Evolutionary conservation across 2,113 vertebrate species (phyloP).

Genomic region (Electrona antarctica): DNA sequence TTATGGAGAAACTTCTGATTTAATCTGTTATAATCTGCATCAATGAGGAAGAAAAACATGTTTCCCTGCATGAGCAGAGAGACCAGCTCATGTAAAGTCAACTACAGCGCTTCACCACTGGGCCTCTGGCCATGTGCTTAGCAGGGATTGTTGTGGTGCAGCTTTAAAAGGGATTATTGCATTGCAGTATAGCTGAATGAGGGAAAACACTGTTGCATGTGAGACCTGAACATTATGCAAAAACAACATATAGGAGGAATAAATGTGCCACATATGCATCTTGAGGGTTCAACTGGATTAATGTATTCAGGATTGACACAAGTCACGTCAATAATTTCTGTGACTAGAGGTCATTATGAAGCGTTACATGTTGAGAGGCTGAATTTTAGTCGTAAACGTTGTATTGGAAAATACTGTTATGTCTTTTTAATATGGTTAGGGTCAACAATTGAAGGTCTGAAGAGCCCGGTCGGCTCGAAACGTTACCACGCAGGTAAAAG

Average conservation of each 20-base stretch:
- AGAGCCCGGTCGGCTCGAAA: no score
- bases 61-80: slow-evolving; percentile 54
- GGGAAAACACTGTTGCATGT: slow-evolving; percentile 61
- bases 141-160: slow-evolving; percentile 59
- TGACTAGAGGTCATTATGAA: not conserved
- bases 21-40: slow-evolving; percentile 71
- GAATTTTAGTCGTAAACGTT: slow-evolving; percentile 34
- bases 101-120: slow-evolving; percentile 10
- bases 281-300: not conserved
- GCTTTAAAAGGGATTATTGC: slow-evolving; percentile 71
- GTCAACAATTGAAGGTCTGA: no score
- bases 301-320: not conserved
- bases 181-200: slow-evolving; percentile 38
- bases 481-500: no score
- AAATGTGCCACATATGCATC: slow-evolving; percentile 17
- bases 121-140: slow-evolving; percentile 54
- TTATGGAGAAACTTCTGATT: slow-evolving; percentile 64
- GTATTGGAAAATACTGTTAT: slow-evolving; percentile 54
- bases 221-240: not conserved
- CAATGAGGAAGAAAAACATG: slow-evolving; percentile 70
- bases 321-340: not conserved
- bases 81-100: slow-evolving; percentile 24
- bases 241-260: slow-evolving; percentile 52
- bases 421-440: not conserved
- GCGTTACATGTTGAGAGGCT: not conserved